Conservation (phyloP, 2,888 invertebrate genomes). For the Eurytoma adleriae region DNA sequence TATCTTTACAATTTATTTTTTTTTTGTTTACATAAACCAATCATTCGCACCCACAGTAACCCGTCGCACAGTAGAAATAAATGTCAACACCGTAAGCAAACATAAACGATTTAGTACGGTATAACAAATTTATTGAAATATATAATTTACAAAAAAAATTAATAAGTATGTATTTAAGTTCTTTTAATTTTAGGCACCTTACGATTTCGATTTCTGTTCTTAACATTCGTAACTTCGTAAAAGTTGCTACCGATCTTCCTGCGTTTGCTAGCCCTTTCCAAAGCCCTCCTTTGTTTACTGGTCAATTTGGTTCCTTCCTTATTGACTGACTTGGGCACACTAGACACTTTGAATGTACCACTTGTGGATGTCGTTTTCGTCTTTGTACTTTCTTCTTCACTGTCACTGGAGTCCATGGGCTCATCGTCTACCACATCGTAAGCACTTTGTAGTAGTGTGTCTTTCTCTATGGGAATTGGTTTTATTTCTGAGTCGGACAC, state of each 20-base stretch:
- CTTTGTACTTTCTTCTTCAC: conserved; percentile 79
- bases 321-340: conserved; percentile 73
- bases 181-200: conserved; percentile 74
- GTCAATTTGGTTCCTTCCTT: conserved; percentile 78
- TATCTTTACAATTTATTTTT: background rate
- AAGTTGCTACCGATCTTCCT: conserved; percentile 93
- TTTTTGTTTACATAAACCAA: background rate
- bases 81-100: background rate
- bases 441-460: conserved; percentile 70
- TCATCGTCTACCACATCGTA: conserved; percentile 73
- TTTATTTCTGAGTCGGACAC: conserved; percentile 67
- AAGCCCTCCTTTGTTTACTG: conserved; percentile 86
- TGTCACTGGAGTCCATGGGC: conserved; percentile 75
- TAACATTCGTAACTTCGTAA: conserved; percentile 92
- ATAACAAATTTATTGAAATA: conserved; percentile 25
- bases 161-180: conserved; percentile 49
- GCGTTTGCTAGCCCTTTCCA: conserved; percentile 85
- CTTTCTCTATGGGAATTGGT: conserved; percentile 71
- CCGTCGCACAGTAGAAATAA: no score
- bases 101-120: background rate
- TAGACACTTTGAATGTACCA: conserved; percentile 75
- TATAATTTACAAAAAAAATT: conserved; percentile 37
- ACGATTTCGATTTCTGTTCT: conserved; percentile 88
- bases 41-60: background rate
- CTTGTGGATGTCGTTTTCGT: conserved; percentile 76